Base-by-base conservation (phyloP, 2,797 vertebrate genomes). In the Diplodus puntazzo region DNA sequence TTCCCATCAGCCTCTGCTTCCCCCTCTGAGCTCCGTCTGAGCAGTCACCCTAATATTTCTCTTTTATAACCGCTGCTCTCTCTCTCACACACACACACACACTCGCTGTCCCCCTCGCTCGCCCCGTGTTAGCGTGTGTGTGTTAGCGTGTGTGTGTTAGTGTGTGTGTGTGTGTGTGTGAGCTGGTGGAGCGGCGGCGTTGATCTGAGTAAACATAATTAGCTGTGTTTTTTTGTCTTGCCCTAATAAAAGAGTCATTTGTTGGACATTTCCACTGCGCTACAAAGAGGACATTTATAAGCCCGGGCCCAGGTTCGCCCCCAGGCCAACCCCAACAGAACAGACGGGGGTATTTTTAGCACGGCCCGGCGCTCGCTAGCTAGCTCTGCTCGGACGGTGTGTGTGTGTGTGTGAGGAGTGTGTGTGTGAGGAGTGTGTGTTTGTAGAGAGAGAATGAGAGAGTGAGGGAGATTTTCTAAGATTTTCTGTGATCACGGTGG, bases 231-330 rank as follows among this genome's bases (percentile, higher is more conserved):
- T 97, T 97, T 97, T 97, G 97, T 97, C 96, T 96, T 97, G 92
- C 79, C 66, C 97, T 97, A 97, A 98, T 98, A 98, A 98, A 98
- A 97, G 93, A 96, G 94, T 97, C 96, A 97, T 98, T 98, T 98
- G 97, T 99, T 96, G 96, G 96, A 96, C 96, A 96, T 98, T 98
- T 98, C 97, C 97, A 98, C 95, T 91, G 95, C 89, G 87, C 95
- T 94, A 99, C 98, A 99, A 98, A 98, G 97, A 95, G 89, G 94
- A 97, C 97, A 97, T 98, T 99, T 98, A 98, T 98, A 96, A 95
- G 96, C 94, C 73, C 90, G 83, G 83, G 88, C 83, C 86, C 90
- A 94, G 94, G 94, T 95, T 95, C 92, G 89, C 95, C 94, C 91
- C 86, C 93, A 94, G 96, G 97, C 97, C 97, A 97, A 97, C 96